phyloP scores from a whole-genome alignment of 2,113 vertebrate genomes.

The Equus przewalskii region DNA sequence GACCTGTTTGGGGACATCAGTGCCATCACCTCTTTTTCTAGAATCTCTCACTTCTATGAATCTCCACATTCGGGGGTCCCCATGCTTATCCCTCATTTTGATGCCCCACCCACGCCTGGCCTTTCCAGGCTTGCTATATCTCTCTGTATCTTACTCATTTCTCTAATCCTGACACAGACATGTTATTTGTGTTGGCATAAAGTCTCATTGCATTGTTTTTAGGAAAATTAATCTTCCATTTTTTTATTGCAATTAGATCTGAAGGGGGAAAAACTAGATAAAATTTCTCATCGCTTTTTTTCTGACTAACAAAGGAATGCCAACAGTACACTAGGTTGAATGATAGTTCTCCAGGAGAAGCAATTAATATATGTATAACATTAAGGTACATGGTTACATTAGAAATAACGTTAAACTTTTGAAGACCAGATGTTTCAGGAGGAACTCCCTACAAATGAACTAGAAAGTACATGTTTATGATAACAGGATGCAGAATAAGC shows the following conservation, averaged over 20 bases:
- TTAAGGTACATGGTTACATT: slow-evolving; percentile 7
- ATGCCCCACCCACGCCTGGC: not conserved
- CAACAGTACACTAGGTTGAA: not conserved
- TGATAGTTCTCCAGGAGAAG: slow-evolving; percentile 1
- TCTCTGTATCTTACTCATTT: not conserved
- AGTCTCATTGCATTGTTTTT: not conserved
- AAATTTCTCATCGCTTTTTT: not conserved
- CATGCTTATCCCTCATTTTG: not conserved
- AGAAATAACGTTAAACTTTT: slow-evolving; percentile 24
- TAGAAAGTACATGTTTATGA: slow-evolving; percentile 23
- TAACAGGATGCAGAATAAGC: not conserved
- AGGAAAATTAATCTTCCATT: slow-evolving; percentile 37
- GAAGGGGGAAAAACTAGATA: not conserved
- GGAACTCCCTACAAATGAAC: not conserved
- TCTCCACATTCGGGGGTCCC: not conserved
- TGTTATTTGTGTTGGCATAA: slow-evolving; percentile 1
- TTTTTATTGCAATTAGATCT: not conserved
- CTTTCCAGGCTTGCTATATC: not conserved
- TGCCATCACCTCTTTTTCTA: not conserved
- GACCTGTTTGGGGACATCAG: not conserved
- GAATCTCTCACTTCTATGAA: not conserved
- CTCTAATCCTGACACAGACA: not conserved
- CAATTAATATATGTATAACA: not conserved
- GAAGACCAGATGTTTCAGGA: slow-evolving; percentile 55
- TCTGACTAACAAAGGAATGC: not conserved